These are phyloP conservation scores for Dermolepida albohirtum DNA, from an alignment of 2,888 invertebrate genomes.

Conservation along the genomic window DNA sequence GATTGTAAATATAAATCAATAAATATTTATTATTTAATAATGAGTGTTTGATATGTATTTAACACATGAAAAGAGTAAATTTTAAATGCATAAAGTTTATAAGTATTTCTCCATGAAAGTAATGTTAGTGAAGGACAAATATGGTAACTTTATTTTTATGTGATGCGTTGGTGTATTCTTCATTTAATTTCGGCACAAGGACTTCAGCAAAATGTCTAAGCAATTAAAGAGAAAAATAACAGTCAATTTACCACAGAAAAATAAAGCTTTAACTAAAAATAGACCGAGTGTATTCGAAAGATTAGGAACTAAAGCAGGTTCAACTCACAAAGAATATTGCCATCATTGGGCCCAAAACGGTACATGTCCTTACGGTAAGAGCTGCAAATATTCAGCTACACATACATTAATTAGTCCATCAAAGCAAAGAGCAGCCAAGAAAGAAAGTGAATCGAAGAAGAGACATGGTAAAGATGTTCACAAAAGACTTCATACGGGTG, in stretches of 20 bases:
- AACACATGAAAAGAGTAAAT: neutral
- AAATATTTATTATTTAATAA: neutral
- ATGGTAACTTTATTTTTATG: slow-evolving; percentile 44
- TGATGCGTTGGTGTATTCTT: slow-evolving; percentile 33
- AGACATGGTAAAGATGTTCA: slow-evolving; percentile 65
- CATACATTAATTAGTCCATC: slow-evolving; percentile 82
- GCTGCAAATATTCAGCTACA: slow-evolving; percentile 80
- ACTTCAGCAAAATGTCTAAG: slow-evolving; percentile 67
- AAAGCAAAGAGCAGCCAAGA: slow-evolving; percentile 76
- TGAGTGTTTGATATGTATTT: neutral
- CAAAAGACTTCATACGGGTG: slow-evolving; percentile 71
- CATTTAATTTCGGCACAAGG: slow-evolving; percentile 28
- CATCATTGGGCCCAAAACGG: slow-evolving; percentile 84
- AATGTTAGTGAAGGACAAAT: slow-evolving; percentile 44
- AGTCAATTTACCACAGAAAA: slow-evolving; percentile 76
- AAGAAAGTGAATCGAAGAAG: slow-evolving; percentile 69
- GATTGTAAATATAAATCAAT: neutral
- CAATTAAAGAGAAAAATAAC: slow-evolving; percentile 83
- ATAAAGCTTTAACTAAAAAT: slow-evolving; percentile 71
- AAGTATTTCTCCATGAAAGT: slow-evolving; percentile 8
- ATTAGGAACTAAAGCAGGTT: slow-evolving; percentile 79
- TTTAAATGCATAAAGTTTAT: neutral
- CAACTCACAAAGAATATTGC: slow-evolving; percentile 73
- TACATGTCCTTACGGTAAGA: slow-evolving; percentile 82
- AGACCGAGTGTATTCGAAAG: slow-evolving; percentile 87